These are phyloP conservation scores for Pachypeltis micranthus DNA, from an alignment of 1,140 invertebrate genomes.

Conservation along the genomic window DNA sequence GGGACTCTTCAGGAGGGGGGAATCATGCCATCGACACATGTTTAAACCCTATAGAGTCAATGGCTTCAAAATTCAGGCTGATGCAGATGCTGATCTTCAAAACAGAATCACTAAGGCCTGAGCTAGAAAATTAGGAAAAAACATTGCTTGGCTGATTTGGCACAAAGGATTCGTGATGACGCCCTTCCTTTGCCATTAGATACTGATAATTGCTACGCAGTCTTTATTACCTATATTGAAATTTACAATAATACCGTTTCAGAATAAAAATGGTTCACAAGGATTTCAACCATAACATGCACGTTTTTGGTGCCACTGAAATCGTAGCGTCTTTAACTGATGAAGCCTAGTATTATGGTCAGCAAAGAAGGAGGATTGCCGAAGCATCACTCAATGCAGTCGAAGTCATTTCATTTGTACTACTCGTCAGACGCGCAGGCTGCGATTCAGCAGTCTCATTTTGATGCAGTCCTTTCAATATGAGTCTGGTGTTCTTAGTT, in stretches of 20 bases:
- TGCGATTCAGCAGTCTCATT: too few species aligned
- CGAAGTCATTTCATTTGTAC: slow-evolving; percentile 90
- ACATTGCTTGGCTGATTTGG: slow-evolving; percentile 34
- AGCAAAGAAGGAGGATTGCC: slow-evolving; percentile 72
- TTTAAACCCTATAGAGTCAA: slow-evolving; percentile 90
- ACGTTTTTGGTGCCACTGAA: slow-evolving; percentile 79
- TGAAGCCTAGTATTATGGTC: slow-evolving; percentile 67
- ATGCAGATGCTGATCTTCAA: slow-evolving; percentile 51
- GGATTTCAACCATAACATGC: slow-evolving; percentile 74
- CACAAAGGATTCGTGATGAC: slow-evolving; percentile 39
- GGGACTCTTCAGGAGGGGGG: slow-evolving; percentile 45
- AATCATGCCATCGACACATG: slow-evolving; percentile 61
- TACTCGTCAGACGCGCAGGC: too few species aligned
- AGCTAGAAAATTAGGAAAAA: slow-evolving; percentile 7
- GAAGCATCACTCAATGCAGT: slow-evolving; percentile 83
- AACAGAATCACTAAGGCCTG: neutral
- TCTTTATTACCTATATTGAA: slow-evolving; percentile 94
- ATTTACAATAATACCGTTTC: slow-evolving; percentile 96
- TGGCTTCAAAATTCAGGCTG: slow-evolving; percentile 79
- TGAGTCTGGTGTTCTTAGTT: too few species aligned
- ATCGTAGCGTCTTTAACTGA: slow-evolving; percentile 80
- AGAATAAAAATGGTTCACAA: slow-evolving; percentile 60
- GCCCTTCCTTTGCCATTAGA: slow-evolving; percentile 54
- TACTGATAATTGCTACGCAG: slow-evolving; percentile 70
- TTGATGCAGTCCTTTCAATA: too few species aligned